Evolutionary conservation across 2,797 vertebrate genomes (phyloP).

Genomic region (Halcyon smyrnensis): DNA sequence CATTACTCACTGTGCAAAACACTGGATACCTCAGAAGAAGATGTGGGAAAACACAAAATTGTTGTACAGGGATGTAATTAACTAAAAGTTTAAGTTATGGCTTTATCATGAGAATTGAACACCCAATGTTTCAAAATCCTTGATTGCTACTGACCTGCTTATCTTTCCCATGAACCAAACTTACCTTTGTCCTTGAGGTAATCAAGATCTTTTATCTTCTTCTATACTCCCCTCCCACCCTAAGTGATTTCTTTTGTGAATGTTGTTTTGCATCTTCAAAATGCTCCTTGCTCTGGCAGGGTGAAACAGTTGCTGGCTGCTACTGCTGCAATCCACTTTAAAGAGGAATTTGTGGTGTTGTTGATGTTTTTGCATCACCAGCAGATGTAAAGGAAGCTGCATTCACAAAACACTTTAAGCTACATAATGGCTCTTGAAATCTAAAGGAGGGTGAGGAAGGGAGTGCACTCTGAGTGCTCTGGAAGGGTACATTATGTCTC

Average conservation of each 20-base stretch:
- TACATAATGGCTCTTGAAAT: constrained; percentile 52
- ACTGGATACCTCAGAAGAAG: not conserved
- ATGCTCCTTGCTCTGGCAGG: not conserved
- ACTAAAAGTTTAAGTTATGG: not conserved
- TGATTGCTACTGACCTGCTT: not conserved
- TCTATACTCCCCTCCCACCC: not conserved
- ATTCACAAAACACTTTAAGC: constrained; percentile 33
- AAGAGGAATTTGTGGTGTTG: not conserved
- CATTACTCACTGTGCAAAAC: not conserved
- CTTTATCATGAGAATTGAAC: not conserved
- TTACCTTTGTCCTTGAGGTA: not conserved
- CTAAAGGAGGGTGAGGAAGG: constrained; percentile 12
- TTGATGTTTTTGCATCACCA: constrained; percentile 45
- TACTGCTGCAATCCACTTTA: not conserved
- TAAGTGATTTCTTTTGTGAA: not conserved
- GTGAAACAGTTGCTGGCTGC: not conserved
- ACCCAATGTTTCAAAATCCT: not conserved
- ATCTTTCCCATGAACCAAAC: not conserved
- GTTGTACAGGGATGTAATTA: not conserved
- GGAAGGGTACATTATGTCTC: constrained; percentile 3
- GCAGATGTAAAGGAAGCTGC: constrained; percentile 66
- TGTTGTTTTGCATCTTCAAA: not conserved
- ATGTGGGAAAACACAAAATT: not conserved
- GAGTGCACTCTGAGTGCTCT: not conserved
- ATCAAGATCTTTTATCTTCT: not conserved